Evolutionary conservation across 2,888 invertebrate genomes (phyloP), one percentile per base, ranked within the genome.

Genomic region (Eulithis prunata): DNA sequence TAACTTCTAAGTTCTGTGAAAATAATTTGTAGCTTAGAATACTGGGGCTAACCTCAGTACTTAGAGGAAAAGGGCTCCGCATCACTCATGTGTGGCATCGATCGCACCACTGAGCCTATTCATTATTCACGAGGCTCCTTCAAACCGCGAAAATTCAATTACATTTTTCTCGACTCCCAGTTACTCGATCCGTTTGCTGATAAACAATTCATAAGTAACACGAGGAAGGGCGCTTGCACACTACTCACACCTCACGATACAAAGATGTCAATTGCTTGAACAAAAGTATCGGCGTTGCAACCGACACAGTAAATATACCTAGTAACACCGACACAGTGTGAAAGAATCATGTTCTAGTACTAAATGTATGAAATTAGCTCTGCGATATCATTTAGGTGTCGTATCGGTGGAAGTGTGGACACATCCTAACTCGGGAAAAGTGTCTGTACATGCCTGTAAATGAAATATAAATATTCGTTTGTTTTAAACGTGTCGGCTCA

Each of bases 111-210:
- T 53, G 13, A 38, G 36, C 56, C 55, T 61, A 57, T 68, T 68
- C 57, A 61, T 68, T 62, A 68, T 68, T 68, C 68, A 68, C 14
- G 45, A 64, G 45, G 46, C 54, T 58, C 46, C 55, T 57, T 54
- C 55, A 59, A 70, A 64, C 64, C 66, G 62, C 66, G 36, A 64
- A 66, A 66, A 71, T 68, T 68, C 71, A 71, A 71, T 71, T 71
- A 66, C 66, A 64, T 69, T 69, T 68, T 66, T 68, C 69, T 59
- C 66, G 59, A 67, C 57, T 63, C 64, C 59, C 63, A 36, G 67
- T 65, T 65, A 63, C 66, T 65, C 54, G 70, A 70, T 64, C 64
- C 67, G 58, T 69, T 69, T 65, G 52, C 64, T 67, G 56, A 64
- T 69, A 71, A 69, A 71, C 69, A 71, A 67, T 71, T 69, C 66